A percentile compares a stretch with the other conserved stretches of the same genome.
Evolutionary conservation across 2,113 vertebrate genomes (phyloP).

Genomic region (Hippopotamus amphibius): DNA sequence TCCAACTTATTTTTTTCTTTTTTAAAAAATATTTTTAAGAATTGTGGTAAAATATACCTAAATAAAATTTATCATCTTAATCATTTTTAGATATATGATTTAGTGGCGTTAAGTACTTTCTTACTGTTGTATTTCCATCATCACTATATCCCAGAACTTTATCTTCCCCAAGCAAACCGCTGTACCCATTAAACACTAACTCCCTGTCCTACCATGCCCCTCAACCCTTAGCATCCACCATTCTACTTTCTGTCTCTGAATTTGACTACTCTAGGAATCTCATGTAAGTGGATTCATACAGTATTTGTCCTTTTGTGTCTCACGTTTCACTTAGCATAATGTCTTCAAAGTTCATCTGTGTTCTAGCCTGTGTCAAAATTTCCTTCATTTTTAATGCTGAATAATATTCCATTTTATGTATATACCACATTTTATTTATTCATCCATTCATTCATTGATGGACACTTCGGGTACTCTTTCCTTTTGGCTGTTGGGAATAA

Average conservation of each 20-base stretch:
- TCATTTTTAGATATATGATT: not conserved
- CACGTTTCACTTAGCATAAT: not conserved
- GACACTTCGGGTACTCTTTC: not conserved
- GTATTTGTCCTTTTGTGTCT: not conserved
- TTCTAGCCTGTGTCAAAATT: constrained; percentile 6
- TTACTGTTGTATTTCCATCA: not conserved
- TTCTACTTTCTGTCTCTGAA: not conserved
- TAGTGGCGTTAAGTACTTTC: not conserved
- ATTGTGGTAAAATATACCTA: not conserved
- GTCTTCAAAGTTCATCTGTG: not conserved
- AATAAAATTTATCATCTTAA: not conserved
- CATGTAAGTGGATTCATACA: not conserved
- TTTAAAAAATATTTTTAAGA: not conserved
- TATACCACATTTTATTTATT: not conserved
- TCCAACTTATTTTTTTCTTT: not conserved
- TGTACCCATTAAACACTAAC: not conserved
- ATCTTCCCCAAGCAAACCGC: not conserved
- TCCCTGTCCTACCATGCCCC: not conserved
- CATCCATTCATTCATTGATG: not conserved
- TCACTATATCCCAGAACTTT: not conserved
- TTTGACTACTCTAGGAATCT: not conserved
- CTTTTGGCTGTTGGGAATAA: not conserved
- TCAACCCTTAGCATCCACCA: not conserved
- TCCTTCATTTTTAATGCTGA: not conserved
- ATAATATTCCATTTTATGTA: not conserved